Conservation (phyloP, 2,113 vertebrate species). For the Podiceps cristatus region DNA sequence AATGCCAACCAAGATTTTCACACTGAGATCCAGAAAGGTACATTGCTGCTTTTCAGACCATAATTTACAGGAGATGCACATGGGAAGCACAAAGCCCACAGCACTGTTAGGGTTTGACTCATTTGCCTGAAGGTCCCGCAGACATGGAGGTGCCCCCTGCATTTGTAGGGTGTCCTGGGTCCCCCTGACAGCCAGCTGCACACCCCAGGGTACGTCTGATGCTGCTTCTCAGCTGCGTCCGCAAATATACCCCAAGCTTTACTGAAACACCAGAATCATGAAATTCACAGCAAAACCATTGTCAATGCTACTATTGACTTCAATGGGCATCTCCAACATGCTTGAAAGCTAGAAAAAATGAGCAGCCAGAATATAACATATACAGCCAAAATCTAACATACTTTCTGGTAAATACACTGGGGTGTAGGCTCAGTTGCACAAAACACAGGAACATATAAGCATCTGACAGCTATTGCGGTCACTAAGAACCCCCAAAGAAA, state of each 20-base stretch:
- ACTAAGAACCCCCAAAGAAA: not conserved
- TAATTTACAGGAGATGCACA: not conserved
- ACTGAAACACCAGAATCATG: not conserved
- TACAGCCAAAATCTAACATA: too few relatives aligned
- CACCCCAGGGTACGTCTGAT: too few relatives aligned
- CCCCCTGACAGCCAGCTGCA: not conserved
- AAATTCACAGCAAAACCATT: not conserved
- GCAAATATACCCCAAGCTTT: not conserved
- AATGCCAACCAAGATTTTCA: not conserved
- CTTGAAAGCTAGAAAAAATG: not conserved
- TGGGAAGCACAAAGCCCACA: not conserved
- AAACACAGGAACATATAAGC: not conserved
- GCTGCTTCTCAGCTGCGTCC: fast-evolving
- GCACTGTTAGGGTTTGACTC: not conserved
- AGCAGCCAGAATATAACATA: not conserved
- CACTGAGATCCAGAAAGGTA: not conserved
- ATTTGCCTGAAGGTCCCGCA: not conserved
- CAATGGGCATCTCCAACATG: fast-evolving
- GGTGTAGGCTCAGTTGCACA: not conserved
- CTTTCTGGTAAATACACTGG: fast-evolving
- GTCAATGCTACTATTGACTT: not conserved
- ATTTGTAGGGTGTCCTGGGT: not conserved
- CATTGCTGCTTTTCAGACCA: not conserved
- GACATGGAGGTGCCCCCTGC: fast-evolving
- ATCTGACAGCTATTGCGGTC: not conserved